phyloP scores from a whole-genome alignment of 1,140 invertebrate genomes.

The Neodiprion virginianus region DNA sequence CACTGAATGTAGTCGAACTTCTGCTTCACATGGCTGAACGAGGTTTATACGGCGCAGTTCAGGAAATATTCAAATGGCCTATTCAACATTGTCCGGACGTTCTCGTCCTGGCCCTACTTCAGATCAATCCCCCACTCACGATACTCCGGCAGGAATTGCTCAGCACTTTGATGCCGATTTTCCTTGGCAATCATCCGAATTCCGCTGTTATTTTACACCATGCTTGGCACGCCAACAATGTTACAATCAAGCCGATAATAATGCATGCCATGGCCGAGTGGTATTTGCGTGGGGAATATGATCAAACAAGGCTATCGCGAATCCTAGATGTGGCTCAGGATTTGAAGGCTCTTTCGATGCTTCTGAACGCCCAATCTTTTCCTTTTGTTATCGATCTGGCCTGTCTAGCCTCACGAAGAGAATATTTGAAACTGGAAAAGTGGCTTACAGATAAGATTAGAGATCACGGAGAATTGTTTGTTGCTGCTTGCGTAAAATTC shows the following conservation, averaged over 20 bases:
- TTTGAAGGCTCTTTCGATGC: slow-evolving; percentile 89
- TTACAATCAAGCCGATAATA: slow-evolving; percentile 82
- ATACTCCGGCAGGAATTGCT: slow-evolving; percentile 84
- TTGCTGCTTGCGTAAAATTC: slow-evolving; percentile 86
- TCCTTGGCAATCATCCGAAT: slow-evolving; percentile 94
- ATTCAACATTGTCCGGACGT: slow-evolving; percentile 94
- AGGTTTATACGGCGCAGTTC: slow-evolving; percentile 80
- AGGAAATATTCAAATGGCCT: slow-evolving; percentile 92
- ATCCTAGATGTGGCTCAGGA: slow-evolving; percentile 98
- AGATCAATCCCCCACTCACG: slow-evolving; percentile 80
- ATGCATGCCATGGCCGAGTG: slow-evolving; percentile 98
- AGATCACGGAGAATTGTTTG: slow-evolving; percentile 91
- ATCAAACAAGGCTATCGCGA: slow-evolving; percentile 90
- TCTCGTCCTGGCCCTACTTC: slow-evolving; percentile 84
- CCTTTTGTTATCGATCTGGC: slow-evolving; percentile 98
- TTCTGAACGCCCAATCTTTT: slow-evolving; percentile 93
- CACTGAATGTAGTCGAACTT: slow-evolving; percentile 88
- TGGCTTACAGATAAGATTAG: slow-evolving; percentile 97
- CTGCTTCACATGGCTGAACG: slow-evolving; percentile 86
- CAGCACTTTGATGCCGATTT: slow-evolving; percentile 85
- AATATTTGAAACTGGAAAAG: slow-evolving; percentile 98
- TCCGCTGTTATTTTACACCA: slow-evolving; percentile 91
- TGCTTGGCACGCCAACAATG: slow-evolving; percentile 86
- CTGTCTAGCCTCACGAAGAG: slow-evolving; percentile 92
- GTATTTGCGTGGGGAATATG: slow-evolving; percentile 90